phyloP scores from a whole-genome alignment of 92 coral and sea anemone species.

The Diadumene lineata region DNA sequence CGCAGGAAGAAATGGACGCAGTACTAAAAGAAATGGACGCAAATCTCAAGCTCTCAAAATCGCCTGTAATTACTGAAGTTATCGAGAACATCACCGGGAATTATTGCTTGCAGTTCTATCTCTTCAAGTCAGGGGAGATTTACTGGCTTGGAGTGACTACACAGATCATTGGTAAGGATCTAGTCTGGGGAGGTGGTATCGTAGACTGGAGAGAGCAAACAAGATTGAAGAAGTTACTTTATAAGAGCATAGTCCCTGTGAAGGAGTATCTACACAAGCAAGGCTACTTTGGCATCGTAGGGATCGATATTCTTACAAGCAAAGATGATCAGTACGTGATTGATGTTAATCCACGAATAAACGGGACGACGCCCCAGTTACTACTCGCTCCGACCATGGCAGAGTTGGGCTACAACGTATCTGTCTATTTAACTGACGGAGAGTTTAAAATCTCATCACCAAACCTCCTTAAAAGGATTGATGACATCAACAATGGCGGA shows the following conservation, averaged over 20 bases:
- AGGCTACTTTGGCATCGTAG: conserved; percentile 79
- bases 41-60: conserved; percentile 47
- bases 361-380: conserved; percentile 67
- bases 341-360: conserved; percentile 76
- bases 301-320: conserved; percentile 67
- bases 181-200: conserved; percentile 37
- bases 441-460: conserved; percentile 2
- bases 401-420: conserved; percentile 43
- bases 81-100: conserved; percentile 56
- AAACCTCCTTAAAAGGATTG: conserved; percentile 11
- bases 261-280: conserved; percentile 72
- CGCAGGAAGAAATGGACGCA: conserved; percentile 50
- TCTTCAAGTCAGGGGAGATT: conserved; percentile 64
- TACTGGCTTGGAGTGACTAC: conserved; percentile 67
- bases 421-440: conserved; percentile 33
- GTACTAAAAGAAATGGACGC: conserved; percentile 55
- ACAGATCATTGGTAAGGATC: conserved; percentile 26
- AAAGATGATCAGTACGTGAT: conserved; percentile 64
- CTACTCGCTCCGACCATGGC: conserved; percentile 76
- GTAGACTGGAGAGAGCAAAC: conserved; percentile 75
- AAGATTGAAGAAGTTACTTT: conserved; percentile 46
- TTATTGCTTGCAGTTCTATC: conserved; percentile 67
- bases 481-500: conserved; percentile 3
- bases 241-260: conserved; percentile 51
- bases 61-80: conserved; percentile 70